A percentile compares a stretch with the other conserved stretches of the same genome.
Evolutionary conservation across 2,113 vertebrate species (phyloP).

Genomic region (Chinchilla lanigera): DNA sequence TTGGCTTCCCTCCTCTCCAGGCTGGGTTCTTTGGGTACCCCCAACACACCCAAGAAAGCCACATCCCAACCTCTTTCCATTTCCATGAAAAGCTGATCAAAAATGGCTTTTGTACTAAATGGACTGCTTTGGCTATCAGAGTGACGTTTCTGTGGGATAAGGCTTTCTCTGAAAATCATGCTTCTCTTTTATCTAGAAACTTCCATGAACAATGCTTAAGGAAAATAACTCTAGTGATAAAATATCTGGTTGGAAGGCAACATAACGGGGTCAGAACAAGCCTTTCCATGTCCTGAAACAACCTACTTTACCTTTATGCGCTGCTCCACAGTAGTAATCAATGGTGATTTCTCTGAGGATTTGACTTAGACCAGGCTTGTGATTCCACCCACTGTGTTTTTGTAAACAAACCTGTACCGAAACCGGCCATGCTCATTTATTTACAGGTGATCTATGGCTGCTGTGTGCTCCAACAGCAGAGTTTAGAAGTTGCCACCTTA

Average conservation of each 20-base stretch:
- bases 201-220: neutral
- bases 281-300: neutral
- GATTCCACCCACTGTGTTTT: neutral
- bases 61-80: neutral
- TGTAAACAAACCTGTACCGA: constrained; percentile 28
- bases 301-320: neutral
- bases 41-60: constrained; percentile 1
- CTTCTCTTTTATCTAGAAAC: constrained; percentile 29
- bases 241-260: neutral
- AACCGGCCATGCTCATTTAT: neutral
- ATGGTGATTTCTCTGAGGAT: neutral
- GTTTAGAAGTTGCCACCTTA: neutral
- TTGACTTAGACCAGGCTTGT: neutral
- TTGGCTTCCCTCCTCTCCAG: neutral
- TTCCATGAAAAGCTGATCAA: neutral
- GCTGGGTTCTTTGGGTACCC: neutral
- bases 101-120: neutral
- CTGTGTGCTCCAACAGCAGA: neutral
- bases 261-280: neutral
- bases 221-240: neutral
- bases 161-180: neutral
- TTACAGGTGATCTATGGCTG: neutral
- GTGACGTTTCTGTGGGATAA: neutral
- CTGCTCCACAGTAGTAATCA: neutral
- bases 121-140: neutral